phyloP scores from a whole-genome alignment of 2,113 vertebrate species.

The Apus apus region DNA sequence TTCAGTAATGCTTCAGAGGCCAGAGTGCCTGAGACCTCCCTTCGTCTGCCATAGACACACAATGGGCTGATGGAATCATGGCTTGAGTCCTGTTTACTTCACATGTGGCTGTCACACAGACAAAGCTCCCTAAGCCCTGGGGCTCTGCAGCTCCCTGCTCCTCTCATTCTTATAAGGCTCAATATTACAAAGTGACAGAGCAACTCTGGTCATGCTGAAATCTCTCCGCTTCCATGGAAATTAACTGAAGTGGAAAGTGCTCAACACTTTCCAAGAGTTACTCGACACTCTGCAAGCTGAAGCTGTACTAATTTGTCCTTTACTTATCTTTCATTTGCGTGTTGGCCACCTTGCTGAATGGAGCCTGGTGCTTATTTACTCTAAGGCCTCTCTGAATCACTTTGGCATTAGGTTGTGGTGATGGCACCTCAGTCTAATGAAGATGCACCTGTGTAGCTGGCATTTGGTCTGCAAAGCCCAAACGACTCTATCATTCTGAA shows the following conservation, averaged over 20 bases:
- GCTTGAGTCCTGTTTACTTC: accelerated
- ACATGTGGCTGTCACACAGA: background rate
- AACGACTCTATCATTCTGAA: background rate
- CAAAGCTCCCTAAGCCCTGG: background rate
- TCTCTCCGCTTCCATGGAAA: background rate
- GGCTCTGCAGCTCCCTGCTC: background rate
- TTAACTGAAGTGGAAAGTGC: slow-evolving; percentile 17
- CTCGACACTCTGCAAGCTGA: slow-evolving; percentile 28
- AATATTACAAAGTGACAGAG: background rate
- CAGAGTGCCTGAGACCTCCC: background rate
- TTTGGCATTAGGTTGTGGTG: background rate
- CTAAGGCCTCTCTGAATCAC: background rate
- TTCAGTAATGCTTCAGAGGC: background rate
- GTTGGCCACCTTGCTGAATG: background rate
- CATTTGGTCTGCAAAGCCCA: background rate
- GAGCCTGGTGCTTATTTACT: background rate
- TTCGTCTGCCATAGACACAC: background rate
- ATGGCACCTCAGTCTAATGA: background rate
- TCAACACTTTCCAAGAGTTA: background rate
- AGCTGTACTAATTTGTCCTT: slow-evolving; percentile 13
- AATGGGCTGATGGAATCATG: accelerated
- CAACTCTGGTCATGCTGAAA: background rate
- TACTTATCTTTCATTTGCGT: slow-evolving; percentile 56
- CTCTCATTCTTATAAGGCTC: background rate
- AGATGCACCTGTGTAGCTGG: background rate